phyloP scores from a whole-genome alignment of 2,888 invertebrate species.

The Pammene fasciana region DNA sequence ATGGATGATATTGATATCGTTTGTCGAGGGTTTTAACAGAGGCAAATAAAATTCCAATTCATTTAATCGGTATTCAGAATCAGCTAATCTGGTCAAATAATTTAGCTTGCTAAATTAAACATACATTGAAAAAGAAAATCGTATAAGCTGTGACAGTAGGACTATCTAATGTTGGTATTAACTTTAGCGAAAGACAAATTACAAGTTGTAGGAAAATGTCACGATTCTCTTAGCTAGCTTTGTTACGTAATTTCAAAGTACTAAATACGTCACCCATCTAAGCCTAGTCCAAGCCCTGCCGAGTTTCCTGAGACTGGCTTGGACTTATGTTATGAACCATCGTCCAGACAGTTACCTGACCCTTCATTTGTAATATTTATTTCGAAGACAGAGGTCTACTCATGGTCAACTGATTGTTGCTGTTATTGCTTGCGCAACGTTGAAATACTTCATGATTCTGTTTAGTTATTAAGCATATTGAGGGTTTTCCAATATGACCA shows the following conservation, averaged over 20 bases:
- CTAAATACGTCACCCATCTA: not conserved
- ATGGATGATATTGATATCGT: not conserved
- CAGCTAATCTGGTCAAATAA: no score
- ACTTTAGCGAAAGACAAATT: not conserved
- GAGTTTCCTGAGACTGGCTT: not conserved
- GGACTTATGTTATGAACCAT: not conserved
- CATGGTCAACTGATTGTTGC: no score
- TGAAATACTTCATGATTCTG: conserved; percentile 26
- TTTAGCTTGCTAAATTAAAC: no score
- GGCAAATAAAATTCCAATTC: no score
- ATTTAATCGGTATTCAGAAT: no score
- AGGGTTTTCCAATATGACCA: conserved; percentile 36
- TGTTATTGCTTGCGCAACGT: conserved; percentile 24
- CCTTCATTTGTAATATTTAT: no score
- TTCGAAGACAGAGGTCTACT: no score
- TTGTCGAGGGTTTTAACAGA: no score
- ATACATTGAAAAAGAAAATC: no score
- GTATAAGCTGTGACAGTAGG: no score
- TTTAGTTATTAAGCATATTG: conserved; percentile 28
- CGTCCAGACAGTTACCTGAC: no score
- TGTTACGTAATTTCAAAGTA: not conserved
- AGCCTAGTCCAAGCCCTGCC: conserved; percentile 9
- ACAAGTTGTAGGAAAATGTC: not conserved
- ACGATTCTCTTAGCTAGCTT: not conserved
- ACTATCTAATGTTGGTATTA: no score